A percentile compares a stretch with the other conserved stretches of the same genome.
phyloP scores from a whole-genome alignment of 2,888 invertebrate species.

The Drosophila aldrichi region DNA sequence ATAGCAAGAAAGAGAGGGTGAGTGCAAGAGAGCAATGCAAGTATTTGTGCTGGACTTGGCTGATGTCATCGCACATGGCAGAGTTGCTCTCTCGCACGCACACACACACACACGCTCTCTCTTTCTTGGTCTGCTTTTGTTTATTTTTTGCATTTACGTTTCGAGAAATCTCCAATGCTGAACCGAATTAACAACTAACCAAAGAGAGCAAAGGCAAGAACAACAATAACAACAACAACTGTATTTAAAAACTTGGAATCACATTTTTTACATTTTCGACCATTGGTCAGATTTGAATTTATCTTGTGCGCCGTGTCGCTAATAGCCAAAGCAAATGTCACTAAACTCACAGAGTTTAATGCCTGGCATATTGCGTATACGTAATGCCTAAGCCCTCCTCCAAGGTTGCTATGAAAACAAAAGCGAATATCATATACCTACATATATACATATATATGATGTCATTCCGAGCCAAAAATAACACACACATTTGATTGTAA shows the following conservation, averaged over 20 bases:
- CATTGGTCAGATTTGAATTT: not conserved
- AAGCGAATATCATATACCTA: conserved; percentile 24
- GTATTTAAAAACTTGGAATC: conserved; percentile 10
- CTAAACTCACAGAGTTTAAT: conserved; percentile 12
- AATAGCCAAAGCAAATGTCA: conserved; percentile 30
- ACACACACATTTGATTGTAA: conserved; percentile 40
- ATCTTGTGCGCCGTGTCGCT: conserved; percentile 7
- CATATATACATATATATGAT: conserved; percentile 34
- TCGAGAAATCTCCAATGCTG: conserved; percentile 54
- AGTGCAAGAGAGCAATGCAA: not conserved
- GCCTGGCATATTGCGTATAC: conserved; percentile 28
- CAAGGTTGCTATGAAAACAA: conserved; percentile 49
- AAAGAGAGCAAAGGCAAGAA: not conserved
- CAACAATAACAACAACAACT: not conserved
- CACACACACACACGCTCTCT: conserved; percentile 9
- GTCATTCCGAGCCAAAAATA: conserved; percentile 44
- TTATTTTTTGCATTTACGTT: conserved; percentile 70
- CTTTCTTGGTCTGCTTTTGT: conserved; percentile 47
- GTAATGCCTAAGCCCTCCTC: conserved; percentile 36
- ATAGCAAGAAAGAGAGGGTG: conserved; percentile 13
- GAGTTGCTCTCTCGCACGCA: conserved; percentile 20
- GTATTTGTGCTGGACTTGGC: conserved; percentile 23
- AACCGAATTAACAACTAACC: conserved; percentile 31
- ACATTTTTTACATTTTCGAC: conserved; percentile 21
- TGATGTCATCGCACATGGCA: conserved; percentile 73